A percentile compares a stretch with the other conserved stretches of the same genome.
phyloP scores from a whole-genome alignment of 2,797 vertebrate genomes.

The Zalophus californianus region DNA sequence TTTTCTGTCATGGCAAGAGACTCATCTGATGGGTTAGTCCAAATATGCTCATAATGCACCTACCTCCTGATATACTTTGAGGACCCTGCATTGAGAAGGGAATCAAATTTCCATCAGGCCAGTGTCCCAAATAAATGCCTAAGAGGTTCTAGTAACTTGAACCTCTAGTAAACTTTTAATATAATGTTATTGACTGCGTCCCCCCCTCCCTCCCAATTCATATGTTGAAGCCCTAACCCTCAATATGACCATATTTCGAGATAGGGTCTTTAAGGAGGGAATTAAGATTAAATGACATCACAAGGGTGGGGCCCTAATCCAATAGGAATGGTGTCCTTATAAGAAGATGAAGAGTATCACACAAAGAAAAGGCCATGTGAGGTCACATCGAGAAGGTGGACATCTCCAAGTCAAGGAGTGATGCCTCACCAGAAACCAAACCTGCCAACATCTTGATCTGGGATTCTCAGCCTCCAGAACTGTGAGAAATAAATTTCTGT shows the following conservation, averaged over 20 bases:
- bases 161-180: background rate
- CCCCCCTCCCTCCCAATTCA: background rate
- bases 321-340: background rate
- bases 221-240: background rate
- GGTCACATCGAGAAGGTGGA: background rate
- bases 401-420: background rate
- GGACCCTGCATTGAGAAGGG: background rate
- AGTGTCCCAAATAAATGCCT: background rate
- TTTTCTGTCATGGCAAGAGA: conserved; percentile 5
- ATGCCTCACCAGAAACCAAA: background rate
- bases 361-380: background rate
- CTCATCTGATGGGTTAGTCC: background rate
- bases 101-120: background rate
- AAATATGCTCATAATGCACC: background rate
- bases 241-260: background rate
- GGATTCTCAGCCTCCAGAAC: background rate
- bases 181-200: background rate
- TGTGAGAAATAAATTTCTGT: background rate
- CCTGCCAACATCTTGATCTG: background rate
- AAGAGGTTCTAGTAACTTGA: background rate
- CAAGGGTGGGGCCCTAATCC: background rate
- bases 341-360: background rate
- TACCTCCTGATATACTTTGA: background rate
- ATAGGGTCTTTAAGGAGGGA: background rate
- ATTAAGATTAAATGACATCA: background rate